Conservation (phyloP, 2,797 vertebrate species). For the Sardinella longiceps region DNA sequence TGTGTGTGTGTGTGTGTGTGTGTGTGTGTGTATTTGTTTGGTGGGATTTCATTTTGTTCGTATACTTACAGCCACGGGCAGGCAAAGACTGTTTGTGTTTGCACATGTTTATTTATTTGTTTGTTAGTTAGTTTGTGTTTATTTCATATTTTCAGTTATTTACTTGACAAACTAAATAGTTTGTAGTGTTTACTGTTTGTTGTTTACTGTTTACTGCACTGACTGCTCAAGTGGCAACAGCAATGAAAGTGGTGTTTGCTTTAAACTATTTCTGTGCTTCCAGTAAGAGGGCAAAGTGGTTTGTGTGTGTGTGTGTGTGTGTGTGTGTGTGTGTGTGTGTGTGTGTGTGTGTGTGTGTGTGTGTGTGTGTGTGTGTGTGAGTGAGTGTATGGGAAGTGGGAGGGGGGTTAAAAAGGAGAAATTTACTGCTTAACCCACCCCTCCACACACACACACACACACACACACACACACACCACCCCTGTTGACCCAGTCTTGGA, state of each 20-base stretch:
- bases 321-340: slow-evolving; percentile 14
- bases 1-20: not conserved
- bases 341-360: too few species aligned
- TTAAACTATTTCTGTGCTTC: not conserved
- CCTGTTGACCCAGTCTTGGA: slow-evolving; percentile 19
- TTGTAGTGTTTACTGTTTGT: too few species aligned
- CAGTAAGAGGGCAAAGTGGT: not conserved
- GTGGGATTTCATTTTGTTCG: too few species aligned
- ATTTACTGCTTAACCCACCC: too few species aligned
- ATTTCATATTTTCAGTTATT: not conserved
- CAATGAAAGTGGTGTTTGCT: not conserved
- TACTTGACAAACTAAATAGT: not conserved
- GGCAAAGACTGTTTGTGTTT: not conserved
- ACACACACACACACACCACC: too few species aligned
- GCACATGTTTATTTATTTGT: not conserved
- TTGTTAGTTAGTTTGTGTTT: not conserved
- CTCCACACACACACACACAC: too few species aligned
- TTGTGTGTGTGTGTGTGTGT: not conserved
- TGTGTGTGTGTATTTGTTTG: not conserved
- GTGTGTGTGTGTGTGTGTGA: too few species aligned
- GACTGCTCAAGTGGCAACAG: too few species aligned
- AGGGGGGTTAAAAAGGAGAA: too few species aligned
- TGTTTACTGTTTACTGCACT: too few species aligned
- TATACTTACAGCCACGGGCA: too few species aligned
- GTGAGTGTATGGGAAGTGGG: too few species aligned